These are phyloP conservation scores for Galerucella calmariensis DNA, from an alignment of 2,888 invertebrate species.

Conservation along the genomic window DNA sequence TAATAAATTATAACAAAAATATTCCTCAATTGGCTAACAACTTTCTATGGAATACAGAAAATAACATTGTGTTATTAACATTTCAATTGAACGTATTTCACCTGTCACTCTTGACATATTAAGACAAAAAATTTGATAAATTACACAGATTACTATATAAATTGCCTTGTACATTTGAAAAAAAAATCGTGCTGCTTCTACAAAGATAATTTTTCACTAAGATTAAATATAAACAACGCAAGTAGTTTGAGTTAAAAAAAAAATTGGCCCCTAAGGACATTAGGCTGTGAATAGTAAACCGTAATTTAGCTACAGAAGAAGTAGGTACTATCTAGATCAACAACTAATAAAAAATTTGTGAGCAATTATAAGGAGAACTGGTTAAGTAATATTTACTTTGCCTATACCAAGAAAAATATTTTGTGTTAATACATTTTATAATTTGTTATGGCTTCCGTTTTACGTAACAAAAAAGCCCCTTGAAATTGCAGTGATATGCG, in stretches of 20 bases:
- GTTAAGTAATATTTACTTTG: background rate
- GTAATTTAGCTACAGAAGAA: constrained; percentile 16
- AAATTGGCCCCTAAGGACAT: constrained; percentile 21
- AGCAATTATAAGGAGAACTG: background rate
- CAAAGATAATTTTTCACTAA: constrained; percentile 21
- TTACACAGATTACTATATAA: background rate
- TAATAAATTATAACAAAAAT: too few relatives aligned
- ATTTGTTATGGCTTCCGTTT: too few relatives aligned
- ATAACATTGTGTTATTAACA: background rate
- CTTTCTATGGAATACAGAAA: too few relatives aligned
- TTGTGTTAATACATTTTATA: background rate
- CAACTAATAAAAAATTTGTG: constrained; percentile 3
- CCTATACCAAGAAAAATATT: background rate
- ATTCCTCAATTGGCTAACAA: too few relatives aligned
- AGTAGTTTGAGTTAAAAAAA: constrained; percentile 2
- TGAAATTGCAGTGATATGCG: too few relatives aligned
- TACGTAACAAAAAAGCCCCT: background rate
- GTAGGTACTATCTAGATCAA: constrained; percentile 19
- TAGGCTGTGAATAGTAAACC: constrained; percentile 1
- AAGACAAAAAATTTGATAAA: background rate
- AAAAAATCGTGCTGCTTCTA: constrained; percentile 28
- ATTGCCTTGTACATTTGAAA: background rate
- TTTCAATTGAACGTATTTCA: background rate
- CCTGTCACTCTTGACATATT: background rate
- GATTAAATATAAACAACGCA: constrained; percentile 25